Evolutionary conservation across 2,888 invertebrate species (phyloP), one percentile per base, ranked within the genome.

Genomic region (Agapetus fuscipes): DNA sequence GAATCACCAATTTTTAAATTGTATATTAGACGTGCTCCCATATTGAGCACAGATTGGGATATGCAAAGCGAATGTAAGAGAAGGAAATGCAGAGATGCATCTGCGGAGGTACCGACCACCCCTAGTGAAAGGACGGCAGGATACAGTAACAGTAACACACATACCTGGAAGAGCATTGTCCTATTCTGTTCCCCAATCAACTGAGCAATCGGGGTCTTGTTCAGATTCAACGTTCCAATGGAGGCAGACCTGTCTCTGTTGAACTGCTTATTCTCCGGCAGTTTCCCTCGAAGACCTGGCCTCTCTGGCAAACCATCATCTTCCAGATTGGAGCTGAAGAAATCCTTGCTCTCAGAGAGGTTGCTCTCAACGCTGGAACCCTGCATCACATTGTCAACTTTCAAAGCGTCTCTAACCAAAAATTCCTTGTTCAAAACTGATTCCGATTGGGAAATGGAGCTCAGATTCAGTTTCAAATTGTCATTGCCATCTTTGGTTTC

Each of bases 151-250:
- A n/a, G n/a, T n/a, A n/a, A n/a, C n/a, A n/a, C n/a, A n/a, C n/a
- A n/a, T 52, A 85, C 82, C 61, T 82, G 82, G 56, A 95, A 83
- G 26, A 96, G 76, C 94, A 96, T 95, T 0, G 93, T 94, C 30
- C 93, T 75, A 62, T 93, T 93, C 53, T 85, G 85, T 48, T 88
- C 87, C 1, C 67, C 67, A 46, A 69, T 64, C 25, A 70, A 49
- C 34, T 69, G 68, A 0, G 68, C 50, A 5, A 69, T 54, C 30
- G 72, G 56, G 31, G 73, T 57, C 56, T 76, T 47, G 20, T 45
- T 67, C 24, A 57, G 50, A 43, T 54, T 64, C 34, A 77, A 64
- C 34, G 73, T 71, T 1, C 77, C 77, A 33, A 76, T 76, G 0
- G 77, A 77, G 1, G 77, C 76, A 0, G 77, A 76, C 3, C 77